Evolutionary conservation across 2,797 vertebrate genomes (phyloP).

Genomic region (Gobio occitaniae): DNA sequence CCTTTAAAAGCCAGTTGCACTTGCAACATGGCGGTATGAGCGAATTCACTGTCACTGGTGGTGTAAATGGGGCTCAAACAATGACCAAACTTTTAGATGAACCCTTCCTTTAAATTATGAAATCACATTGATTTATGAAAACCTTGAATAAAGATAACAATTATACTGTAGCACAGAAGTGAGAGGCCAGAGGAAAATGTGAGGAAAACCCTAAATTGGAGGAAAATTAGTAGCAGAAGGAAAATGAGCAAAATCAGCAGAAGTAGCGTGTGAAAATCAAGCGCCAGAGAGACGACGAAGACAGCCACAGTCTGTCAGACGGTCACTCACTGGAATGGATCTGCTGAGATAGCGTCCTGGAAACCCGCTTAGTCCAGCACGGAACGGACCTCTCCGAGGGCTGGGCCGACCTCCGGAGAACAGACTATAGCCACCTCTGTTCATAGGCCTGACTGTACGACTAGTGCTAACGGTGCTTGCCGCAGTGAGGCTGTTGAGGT

Average conservation of each 20-base stretch:
- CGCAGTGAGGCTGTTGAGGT: conserved; percentile 5
- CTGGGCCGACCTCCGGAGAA: conserved; percentile 21
- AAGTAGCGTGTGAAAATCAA: not conserved
- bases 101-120: not conserved
- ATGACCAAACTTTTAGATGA: not conserved
- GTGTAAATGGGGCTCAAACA: not conserved
- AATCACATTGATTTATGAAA: not conserved
- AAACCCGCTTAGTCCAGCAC: conserved; percentile 24
- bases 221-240: not conserved
- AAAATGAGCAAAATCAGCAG: not conserved
- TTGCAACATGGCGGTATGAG: not conserved
- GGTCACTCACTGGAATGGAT: conserved; percentile 62
- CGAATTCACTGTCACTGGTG: not conserved
- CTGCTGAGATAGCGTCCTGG: conserved; percentile 57
- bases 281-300: not conserved
- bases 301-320: not conserved
- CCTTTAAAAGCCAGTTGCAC: no score
- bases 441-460: conserved; percentile 40
- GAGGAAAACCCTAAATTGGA: not conserved
- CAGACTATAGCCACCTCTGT: conserved; percentile 42
- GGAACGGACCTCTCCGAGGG: conserved; percentile 28
- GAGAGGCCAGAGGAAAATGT: not conserved
- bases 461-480: not conserved
- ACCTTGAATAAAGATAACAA: not conserved
- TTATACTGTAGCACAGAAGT: not conserved